phyloP scores from a whole-genome alignment of 2,113 vertebrate genomes.

The Stigmatopora nigra region DNA sequence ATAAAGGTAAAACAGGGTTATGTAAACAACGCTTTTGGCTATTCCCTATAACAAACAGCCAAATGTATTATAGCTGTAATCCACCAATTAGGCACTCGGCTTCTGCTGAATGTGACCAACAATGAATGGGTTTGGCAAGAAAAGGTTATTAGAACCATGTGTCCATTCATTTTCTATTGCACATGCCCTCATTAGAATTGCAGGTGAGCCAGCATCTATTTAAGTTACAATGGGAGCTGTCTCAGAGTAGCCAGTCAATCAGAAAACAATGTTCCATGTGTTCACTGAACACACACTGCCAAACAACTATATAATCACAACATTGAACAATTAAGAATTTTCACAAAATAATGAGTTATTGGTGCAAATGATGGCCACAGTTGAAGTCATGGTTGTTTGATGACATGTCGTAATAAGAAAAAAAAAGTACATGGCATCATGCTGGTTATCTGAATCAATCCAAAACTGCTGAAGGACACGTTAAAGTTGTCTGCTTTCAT shows the following conservation, averaged over 20 bases:
- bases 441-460: slow-evolving; percentile 21
- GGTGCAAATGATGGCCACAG: too few relatives aligned
- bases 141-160: not conserved
- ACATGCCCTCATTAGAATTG: not conserved
- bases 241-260: too few relatives aligned
- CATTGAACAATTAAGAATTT: too few relatives aligned
- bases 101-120: not conserved
- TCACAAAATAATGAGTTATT: too few relatives aligned
- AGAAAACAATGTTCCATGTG: too few relatives aligned
- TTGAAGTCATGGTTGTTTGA: too few relatives aligned
- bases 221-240: too few relatives aligned
- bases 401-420: slow-evolving; percentile 7
- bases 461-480: slow-evolving; percentile 1
- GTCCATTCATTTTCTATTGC: not conserved
- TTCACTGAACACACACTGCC: too few relatives aligned
- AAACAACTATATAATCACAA: too few relatives aligned
- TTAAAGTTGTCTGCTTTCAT: slow-evolving; percentile 12
- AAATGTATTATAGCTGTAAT: not conserved
- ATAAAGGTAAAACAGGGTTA: too few relatives aligned
- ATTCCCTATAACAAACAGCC: not conserved
- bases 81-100: not conserved
- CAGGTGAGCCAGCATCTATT: too few relatives aligned
- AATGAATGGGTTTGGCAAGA: not conserved
- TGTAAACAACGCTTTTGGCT: too few relatives aligned
- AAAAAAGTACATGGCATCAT: slow-evolving; percentile 20